A percentile compares a stretch with the other conserved stretches of the same genome.
Evolutionary conservation across 2,113 vertebrate species (phyloP).

Genomic region (Ictidomys tridecemlineatus): DNA sequence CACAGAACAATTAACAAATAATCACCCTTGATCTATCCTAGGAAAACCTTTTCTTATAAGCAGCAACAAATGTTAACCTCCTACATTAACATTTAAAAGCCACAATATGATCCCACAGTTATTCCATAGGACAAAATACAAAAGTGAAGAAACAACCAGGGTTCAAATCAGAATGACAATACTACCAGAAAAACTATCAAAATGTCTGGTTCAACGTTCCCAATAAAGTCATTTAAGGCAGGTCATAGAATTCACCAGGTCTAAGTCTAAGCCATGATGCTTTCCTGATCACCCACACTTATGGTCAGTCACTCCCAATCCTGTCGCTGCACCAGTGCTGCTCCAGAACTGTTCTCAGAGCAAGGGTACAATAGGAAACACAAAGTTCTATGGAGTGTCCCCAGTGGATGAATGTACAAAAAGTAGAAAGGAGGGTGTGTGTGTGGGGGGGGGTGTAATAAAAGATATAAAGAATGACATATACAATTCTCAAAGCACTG

Average conservation of each 20-base stretch:
- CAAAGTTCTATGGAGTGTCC: not conserved
- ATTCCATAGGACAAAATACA: not conserved
- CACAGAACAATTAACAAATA: not conserved
- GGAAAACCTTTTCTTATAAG: not conserved
- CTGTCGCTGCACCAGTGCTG: not conserved
- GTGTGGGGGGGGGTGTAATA: not conserved
- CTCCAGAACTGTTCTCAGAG: not conserved
- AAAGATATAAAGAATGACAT: not conserved
- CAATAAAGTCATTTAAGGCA: not conserved
- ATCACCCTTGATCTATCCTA: not conserved
- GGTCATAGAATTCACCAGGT: not conserved
- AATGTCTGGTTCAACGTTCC: not conserved
- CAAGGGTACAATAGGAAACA: not conserved
- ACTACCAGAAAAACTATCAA: not conserved
- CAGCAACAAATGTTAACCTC: not conserved
- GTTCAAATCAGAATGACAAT: not conserved
- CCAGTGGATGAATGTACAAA: not conserved
- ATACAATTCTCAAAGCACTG: not conserved
- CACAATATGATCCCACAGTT: not conserved
- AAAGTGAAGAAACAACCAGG: not conserved
- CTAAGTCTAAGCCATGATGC: not conserved
- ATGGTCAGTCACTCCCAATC: not conserved
- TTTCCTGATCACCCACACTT: not conserved
- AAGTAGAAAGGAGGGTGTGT: not conserved
- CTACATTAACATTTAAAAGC: not conserved